Evolutionary conservation across 1,140 invertebrate species (phyloP).

Genomic region (Plectus sambesii): DNA sequence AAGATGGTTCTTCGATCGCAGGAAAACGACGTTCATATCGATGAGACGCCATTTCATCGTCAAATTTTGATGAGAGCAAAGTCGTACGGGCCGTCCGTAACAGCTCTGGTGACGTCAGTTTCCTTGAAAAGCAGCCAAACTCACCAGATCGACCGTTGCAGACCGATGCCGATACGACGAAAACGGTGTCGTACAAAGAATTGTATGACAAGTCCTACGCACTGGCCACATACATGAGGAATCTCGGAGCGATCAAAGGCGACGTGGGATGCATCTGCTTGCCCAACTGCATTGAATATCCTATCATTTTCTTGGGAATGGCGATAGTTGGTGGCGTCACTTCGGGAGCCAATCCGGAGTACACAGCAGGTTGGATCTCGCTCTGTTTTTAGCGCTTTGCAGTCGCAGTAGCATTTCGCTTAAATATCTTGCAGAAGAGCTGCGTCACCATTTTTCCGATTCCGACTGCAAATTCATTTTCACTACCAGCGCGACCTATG

Average conservation of each 20-base stretch:
- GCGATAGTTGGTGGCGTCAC: conserved; percentile 27
- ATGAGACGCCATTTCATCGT: no score
- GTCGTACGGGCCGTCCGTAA: no score
- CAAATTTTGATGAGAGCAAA: no score
- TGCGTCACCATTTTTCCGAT: conserved; percentile 14
- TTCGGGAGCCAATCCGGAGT: conserved; percentile 27
- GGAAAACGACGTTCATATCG: no score
- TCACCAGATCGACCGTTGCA: no score
- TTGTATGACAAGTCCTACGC: conserved; percentile 5
- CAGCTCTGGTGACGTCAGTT: no score
- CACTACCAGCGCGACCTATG: conserved; percentile 2
- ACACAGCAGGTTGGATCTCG: conserved; percentile 11
- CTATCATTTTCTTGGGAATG: conserved; percentile 26
- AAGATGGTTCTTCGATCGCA: no score
- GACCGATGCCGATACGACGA: conserved; percentile 4
- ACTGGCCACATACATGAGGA: conserved; percentile 1
- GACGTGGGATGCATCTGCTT: no score
- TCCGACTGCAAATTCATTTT: conserved; percentile 16
- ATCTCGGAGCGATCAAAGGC: not conserved
- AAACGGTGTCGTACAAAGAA: not conserved
- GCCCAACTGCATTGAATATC: conserved; percentile 23
- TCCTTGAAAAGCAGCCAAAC: no score
- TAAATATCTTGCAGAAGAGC: conserved; percentile 19
- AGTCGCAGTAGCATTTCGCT: not conserved
- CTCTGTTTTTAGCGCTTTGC: conserved; percentile 10